phyloP scores from a whole-genome alignment of 2,888 invertebrate genomes.

The Clepsis dumicolana region DNA sequence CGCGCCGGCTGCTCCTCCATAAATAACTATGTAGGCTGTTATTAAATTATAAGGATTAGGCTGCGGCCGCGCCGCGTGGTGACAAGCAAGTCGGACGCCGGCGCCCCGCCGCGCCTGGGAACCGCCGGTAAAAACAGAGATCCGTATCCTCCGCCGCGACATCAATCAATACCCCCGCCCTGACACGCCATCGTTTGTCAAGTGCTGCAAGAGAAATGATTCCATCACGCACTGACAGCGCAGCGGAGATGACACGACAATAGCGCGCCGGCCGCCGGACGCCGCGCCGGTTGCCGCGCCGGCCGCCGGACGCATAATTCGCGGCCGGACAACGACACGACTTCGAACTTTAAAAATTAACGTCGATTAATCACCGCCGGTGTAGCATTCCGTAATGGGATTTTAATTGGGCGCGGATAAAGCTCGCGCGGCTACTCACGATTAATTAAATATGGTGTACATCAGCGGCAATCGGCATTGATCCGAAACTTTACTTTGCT shows the following conservation, averaged over 20 bases:
- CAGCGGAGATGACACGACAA: constrained; percentile 11
- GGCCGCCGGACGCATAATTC: constrained; percentile 47
- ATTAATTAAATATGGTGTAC: constrained; percentile 24
- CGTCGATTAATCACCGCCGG: constrained; percentile 38
- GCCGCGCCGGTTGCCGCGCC: constrained; percentile 32
- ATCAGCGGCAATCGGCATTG: constrained; percentile 16
- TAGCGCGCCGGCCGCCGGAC: constrained; percentile 9
- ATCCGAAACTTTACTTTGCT: constrained; percentile 6
- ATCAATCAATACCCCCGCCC: constrained; percentile 37
- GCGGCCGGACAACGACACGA: constrained; percentile 38
- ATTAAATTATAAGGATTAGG: constrained; percentile 1
- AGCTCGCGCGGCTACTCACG: constrained; percentile 21
- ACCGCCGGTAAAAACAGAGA: constrained; percentile 30
- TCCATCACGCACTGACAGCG: constrained; percentile 38
- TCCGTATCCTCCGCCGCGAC: constrained; percentile 32
- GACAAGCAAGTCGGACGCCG: constrained; percentile 67
- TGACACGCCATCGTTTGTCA: constrained; percentile 37
- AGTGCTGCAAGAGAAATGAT: constrained; percentile 36
- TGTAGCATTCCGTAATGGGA: constrained; percentile 37
- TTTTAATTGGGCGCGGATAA: constrained; percentile 39
- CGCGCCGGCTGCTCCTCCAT: constrained; percentile 26
- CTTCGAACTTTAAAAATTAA: constrained; percentile 42
- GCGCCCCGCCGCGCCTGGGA: constrained; percentile 51
- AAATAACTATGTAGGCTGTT: constrained; percentile 37
- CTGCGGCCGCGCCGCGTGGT: constrained; percentile 57